These are phyloP conservation scores for Heliconius eleuchia DNA, from an alignment of 1,140 invertebrate species.

Conservation along the genomic window DNA sequence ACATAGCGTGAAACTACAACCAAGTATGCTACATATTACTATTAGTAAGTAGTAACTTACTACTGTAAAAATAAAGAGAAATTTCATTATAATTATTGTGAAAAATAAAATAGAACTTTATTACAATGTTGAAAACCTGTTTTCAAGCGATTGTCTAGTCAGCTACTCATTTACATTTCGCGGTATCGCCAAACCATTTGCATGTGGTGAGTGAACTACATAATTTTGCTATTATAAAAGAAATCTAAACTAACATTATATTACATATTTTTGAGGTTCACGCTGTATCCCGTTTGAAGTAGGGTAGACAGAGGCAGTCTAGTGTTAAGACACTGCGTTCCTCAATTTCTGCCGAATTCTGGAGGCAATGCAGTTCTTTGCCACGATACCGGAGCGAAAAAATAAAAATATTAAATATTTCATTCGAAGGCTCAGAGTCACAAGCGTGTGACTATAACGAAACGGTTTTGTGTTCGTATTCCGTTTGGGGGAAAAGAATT, in stretches of 20 bases:
- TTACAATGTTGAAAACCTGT: conserved; percentile 9
- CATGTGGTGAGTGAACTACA: background rate
- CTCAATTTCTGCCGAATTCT: too few relatives aligned
- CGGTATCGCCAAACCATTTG: conserved; percentile 6
- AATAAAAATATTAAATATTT: too few relatives aligned
- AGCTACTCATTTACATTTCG: conserved; percentile 10
- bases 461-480: too few relatives aligned
- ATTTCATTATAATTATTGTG: background rate
- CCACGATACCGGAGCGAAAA: too few relatives aligned
- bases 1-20: background rate
- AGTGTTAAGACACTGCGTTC: too few relatives aligned
- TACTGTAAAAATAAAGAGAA: background rate
- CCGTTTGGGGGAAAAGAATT: too few relatives aligned
- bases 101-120: conserved; percentile 3
- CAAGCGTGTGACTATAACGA: too few relatives aligned
- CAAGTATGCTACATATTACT: too few relatives aligned
- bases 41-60: background rate
- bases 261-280: background rate
- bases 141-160: conserved; percentile 12
- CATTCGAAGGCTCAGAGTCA: too few relatives aligned
- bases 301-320: too few relatives aligned
- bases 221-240: background rate
- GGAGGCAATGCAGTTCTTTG: too few relatives aligned
- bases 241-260: background rate
- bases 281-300: too few relatives aligned